Percentiles rank a stretch among this genome's conserved stretches.
Conservation (phyloP, 2,888 invertebrate species). For the Agriopis aurantiaria region DNA sequence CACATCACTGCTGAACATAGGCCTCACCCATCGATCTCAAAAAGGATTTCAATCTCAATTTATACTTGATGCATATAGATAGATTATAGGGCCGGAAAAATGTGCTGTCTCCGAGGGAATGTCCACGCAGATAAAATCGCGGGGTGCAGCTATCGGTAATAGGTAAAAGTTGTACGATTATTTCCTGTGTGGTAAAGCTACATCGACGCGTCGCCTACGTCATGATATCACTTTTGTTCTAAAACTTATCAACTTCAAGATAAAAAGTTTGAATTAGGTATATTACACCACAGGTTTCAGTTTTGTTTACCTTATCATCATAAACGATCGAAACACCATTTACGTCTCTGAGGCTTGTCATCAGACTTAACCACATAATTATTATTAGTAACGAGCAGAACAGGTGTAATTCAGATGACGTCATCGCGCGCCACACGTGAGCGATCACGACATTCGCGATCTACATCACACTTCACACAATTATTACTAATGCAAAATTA, state of each 20-base stretch:
- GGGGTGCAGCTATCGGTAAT: no score
- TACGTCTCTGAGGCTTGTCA: background rate
- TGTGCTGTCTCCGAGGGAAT: no score
- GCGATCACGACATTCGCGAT: slow-evolving; percentile 6
- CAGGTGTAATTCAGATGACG: slow-evolving; percentile 9
- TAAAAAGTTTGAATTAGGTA: background rate
- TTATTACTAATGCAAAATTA: background rate
- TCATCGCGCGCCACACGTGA: slow-evolving; percentile 3
- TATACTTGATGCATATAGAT: no score
- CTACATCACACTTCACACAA: slow-evolving; percentile 1
- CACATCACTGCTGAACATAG: no score
- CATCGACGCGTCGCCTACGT: no score
- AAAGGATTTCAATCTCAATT: no score
- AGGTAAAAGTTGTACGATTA: no score
- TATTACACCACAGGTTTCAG: background rate
- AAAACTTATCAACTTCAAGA: background rate
- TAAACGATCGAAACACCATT: background rate
- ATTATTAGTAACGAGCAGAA: slow-evolving; percentile 5
- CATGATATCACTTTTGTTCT: no score
- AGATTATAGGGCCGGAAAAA: no score
- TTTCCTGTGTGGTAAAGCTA: no score
- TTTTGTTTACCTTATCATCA: background rate
- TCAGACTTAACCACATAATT: background rate
- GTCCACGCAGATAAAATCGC: no score
- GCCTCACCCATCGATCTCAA: no score